phyloP scores from a whole-genome alignment of 1,140 invertebrate species.

The Drosophila sechellia region DNA sequence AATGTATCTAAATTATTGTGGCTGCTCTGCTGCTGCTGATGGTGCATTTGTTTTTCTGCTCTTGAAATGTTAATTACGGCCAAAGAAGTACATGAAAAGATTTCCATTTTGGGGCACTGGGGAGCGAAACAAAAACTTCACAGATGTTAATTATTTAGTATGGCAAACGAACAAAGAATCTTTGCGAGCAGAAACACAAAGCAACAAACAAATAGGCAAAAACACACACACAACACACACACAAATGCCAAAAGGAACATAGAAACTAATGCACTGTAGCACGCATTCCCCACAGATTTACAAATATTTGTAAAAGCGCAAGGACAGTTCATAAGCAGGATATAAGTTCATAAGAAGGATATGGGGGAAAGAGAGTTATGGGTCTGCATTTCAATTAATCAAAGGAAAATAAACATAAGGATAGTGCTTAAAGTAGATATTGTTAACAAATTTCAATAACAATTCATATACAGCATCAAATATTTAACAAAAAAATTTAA shows the following conservation, averaged over 20 bases:
- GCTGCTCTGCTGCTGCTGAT: slow-evolving; percentile 9
- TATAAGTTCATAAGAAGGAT: no score
- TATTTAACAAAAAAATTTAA: no score
- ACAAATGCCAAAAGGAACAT: not conserved
- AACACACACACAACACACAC: not conserved
- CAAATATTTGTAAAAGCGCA: slow-evolving; percentile 18
- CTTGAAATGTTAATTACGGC: slow-evolving; percentile 48
- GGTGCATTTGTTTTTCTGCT: slow-evolving; percentile 45
- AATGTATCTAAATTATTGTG: slow-evolving; percentile 31
- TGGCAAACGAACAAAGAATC: slow-evolving; percentile 30
- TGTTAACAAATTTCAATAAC: no score
- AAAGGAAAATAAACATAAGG: slow-evolving; percentile 1
- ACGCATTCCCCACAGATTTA: slow-evolving; percentile 5
- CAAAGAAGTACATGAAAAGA: slow-evolving; percentile 42
- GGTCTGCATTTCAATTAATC: slow-evolving; percentile 37
- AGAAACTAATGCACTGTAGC: slow-evolving; percentile 35
- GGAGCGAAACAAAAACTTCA: slow-evolving; percentile 40
- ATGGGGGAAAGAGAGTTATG: slow-evolving; percentile 15
- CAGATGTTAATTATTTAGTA: slow-evolving; percentile 47
- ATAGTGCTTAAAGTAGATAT: no score
- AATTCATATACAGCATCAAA: no score
- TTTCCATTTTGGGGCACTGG: slow-evolving; percentile 24
- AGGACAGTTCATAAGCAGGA: slow-evolving; percentile 14
- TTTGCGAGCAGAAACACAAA: slow-evolving; percentile 16
- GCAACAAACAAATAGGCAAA: slow-evolving; percentile 18